phyloP scores from a whole-genome alignment of 2,113 vertebrate genomes.

The Marmota flaviventris region DNA sequence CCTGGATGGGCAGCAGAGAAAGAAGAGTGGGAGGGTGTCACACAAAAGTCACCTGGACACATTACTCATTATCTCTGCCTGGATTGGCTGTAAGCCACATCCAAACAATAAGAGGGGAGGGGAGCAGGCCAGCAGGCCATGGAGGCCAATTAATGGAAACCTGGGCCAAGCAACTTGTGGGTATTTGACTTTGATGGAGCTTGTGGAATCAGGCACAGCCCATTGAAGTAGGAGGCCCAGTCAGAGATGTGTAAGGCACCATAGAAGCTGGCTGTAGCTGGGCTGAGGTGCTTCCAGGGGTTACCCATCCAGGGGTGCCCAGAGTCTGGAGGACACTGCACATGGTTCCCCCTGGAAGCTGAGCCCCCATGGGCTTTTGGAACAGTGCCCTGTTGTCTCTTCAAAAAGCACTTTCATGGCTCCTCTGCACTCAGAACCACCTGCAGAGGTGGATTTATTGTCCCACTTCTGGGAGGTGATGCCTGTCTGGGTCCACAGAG shows the following conservation, averaged over 20 bases:
- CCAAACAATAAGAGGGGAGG: too few species aligned
- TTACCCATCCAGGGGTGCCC: too few species aligned
- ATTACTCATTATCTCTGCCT: too few species aligned
- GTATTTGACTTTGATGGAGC: constrained; percentile 65
- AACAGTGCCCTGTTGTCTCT: not conserved
- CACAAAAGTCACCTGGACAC: too few species aligned
- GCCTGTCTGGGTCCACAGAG: not conserved
- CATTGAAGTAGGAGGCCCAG: not conserved
- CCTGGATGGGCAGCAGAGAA: constrained; percentile 85
- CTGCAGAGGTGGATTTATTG: not conserved
- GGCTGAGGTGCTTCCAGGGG: not conserved
- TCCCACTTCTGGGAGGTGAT: not conserved
- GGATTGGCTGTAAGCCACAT: too few species aligned
- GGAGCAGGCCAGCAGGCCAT: too few species aligned
- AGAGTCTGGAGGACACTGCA: not conserved
- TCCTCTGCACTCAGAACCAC: not conserved
- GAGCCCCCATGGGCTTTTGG: not conserved
- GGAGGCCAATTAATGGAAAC: too few species aligned
- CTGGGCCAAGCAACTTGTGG: constrained; percentile 76
- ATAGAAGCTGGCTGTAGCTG: not conserved
- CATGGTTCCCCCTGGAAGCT: too few species aligned
- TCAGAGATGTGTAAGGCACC: not conserved
- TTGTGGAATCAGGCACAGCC: not conserved
- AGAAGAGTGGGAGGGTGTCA: constrained; percentile 83
- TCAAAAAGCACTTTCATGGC: too few species aligned